Percentiles rank a stretch among this genome's conserved stretches.
phyloP scores from a whole-genome alignment of 2,113 vertebrate genomes.

The Rafetus swinhoei region DNA sequence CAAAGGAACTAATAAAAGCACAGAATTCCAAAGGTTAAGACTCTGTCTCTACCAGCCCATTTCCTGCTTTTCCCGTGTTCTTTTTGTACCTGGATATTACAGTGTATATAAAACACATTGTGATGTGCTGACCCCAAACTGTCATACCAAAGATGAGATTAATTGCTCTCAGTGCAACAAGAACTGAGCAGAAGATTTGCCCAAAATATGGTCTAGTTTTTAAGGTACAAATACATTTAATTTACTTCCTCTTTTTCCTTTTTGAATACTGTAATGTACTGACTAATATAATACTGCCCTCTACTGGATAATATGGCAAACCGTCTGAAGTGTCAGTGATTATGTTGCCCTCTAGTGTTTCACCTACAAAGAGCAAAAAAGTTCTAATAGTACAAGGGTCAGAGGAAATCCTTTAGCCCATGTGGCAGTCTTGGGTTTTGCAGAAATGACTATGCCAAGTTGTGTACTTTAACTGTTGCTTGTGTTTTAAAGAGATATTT shows the following conservation, averaged over 20 bases:
- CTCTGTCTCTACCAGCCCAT: neutral
- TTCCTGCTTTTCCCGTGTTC: neutral
- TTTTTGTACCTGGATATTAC: neutral
- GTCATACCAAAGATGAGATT: neutral
- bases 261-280: neutral
- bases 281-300: neutral
- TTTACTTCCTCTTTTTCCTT: neutral
- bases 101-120: neutral
- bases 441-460: accelerated
- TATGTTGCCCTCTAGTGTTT: neutral
- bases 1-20: neutral
- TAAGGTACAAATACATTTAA: neutral
- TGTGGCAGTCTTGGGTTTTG: neutral
- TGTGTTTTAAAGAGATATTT: neutral
- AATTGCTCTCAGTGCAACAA: neutral
- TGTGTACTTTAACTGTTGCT: neutral
- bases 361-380: neutral
- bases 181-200: neutral
- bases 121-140: neutral
- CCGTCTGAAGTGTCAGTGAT: neutral
- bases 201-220: neutral
- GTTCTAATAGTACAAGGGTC: neutral
- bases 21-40: neutral
- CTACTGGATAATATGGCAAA: neutral
- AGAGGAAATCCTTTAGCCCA: neutral